A percentile compares a stretch with the other conserved stretches of the same genome.
Evolutionary conservation across 2,888 invertebrate species (phyloP).

Genomic region (Xanthorhoe designata): DNA sequence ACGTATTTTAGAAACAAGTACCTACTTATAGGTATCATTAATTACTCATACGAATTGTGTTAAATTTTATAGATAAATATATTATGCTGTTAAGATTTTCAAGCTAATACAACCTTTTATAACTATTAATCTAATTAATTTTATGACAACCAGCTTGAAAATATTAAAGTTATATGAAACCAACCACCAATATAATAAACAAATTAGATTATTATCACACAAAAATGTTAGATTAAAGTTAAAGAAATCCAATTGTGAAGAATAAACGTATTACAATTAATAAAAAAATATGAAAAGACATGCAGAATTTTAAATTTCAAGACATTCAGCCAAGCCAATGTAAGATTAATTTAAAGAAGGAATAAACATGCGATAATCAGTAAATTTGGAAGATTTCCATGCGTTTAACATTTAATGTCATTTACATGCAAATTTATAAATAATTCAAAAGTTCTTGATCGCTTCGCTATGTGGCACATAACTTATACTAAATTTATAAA

Average conservation of each 20-base stretch:
- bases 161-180: not conserved
- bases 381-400: conserved; percentile 6
- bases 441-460: conserved; percentile 60
- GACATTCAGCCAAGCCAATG: conserved; percentile 31
- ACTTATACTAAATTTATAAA: conserved; percentile 42
- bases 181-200: conserved; percentile 19
- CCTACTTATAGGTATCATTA: too few species aligned
- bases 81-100: too few species aligned
- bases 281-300: conserved; percentile 20
- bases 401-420: conserved; percentile 19
- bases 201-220: not conserved
- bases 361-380: conserved; percentile 29
- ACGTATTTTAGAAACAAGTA: too few species aligned
- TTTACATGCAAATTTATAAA: conserved; percentile 40
- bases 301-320: conserved; percentile 28
- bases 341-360: not conserved
- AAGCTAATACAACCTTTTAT: not conserved
- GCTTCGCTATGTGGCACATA: conserved; percentile 67
- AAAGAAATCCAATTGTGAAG: not conserved
- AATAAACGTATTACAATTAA: not conserved
- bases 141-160: conserved; percentile 9
- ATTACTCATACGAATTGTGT: too few species aligned
- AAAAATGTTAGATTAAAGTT: not conserved
- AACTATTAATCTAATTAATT: not conserved
- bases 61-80: too few species aligned